Conservation (phyloP, 1,140 invertebrate genomes). For the Euura saliciscinereae region DNA sequence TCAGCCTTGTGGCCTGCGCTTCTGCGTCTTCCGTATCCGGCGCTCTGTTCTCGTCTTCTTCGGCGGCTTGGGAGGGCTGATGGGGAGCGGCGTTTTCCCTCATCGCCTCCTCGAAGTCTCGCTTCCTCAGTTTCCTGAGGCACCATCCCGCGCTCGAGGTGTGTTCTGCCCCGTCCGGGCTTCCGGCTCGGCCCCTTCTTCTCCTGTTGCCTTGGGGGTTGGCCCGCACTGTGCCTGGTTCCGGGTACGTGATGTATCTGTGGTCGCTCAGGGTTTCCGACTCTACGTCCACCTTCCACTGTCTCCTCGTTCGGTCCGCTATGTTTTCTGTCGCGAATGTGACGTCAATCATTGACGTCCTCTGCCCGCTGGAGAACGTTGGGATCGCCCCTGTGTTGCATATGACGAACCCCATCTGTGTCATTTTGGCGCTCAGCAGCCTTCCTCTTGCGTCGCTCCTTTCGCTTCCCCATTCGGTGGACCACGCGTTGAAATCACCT, state of each 20-base stretch:
- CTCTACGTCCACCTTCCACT: not conserved
- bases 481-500: constrained; percentile 38
- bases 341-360: not conserved
- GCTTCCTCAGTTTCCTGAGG: too few species aligned
- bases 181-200: not conserved
- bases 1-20: too few species aligned
- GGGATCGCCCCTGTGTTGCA: not conserved
- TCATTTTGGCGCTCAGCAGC: not conserved
- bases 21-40: not conserved
- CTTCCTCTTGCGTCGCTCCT: not conserved
- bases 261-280: not conserved
- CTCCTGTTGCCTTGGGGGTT: not conserved
- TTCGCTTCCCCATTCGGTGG: constrained; percentile 24
- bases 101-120: not conserved
- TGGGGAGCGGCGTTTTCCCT: not conserved
- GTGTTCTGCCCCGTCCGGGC: not conserved
- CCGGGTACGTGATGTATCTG: not conserved
- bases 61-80: not conserved
- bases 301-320: not conserved
- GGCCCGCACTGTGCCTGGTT: not conserved
- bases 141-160: not conserved
- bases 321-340: not conserved
- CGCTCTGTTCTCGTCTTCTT: not conserved
- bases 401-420: not conserved
- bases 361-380: not conserved